Base-by-base conservation (phyloP, 2,797 vertebrate genomes). In the Sebastes miniatus region DNA sequence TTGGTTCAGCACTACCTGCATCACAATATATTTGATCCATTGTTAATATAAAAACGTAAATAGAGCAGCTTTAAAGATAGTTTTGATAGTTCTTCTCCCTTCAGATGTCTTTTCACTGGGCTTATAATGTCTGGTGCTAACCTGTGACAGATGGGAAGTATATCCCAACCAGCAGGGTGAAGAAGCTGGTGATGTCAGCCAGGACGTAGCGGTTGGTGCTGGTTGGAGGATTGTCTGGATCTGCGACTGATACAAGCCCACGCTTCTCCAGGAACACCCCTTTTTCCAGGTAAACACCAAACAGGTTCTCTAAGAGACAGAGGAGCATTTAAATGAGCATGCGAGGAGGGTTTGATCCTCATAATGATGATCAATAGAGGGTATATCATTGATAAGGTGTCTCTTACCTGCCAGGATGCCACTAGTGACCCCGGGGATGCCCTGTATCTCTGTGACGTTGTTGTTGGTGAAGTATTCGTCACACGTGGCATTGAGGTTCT, bases 131-230 rank as follows among this genome's bases (percentile, higher is more conserved):
- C 11, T 68, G 71, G 13, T 27, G 74, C 94, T 86, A 69, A 99
- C 99, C 99, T 96, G 99, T 99, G 85, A 99, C 99, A 0, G 99
- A 99, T 4, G 99, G 99, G 88, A 99, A 99, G 91, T 99, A 99
- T 92, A 99, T 99, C 81, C 99, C 99, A 1, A 99, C 98, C 69
- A 99, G 94, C 87, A 99, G 95, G 1, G 98, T 99, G 94, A 99
- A 99, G 95, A 99, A 99, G 77, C 97, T 99, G 82, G 97, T 97
- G 95, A 99, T 99, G 90, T 99, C 99, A 0, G 97, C 97, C 91
- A 99, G 94, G 78, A 99, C 97, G 0, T 97, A 99, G 16, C 97
- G 97, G 84, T 97, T 98, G 63, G 96, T 91, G 94, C 93, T 92
- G 76, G 96, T 93, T 3, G 93, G 0, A 0, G 94, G 76, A 47